phyloP scores from a whole-genome alignment of 2,113 vertebrate genomes.

The Ondatra zibethicus region DNA sequence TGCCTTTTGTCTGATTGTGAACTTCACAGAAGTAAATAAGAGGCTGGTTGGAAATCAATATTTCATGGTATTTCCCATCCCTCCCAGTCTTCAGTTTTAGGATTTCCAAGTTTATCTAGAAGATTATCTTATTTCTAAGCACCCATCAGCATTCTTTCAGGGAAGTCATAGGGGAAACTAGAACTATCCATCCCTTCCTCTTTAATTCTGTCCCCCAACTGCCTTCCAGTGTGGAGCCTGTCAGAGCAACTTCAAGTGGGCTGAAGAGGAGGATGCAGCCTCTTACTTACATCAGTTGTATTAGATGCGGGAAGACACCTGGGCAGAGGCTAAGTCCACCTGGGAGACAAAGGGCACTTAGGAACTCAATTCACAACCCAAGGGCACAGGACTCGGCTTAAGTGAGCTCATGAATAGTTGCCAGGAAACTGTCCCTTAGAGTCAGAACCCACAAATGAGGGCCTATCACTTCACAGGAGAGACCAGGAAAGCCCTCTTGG shows the following conservation, averaged over 20 bases:
- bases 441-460: too few species aligned
- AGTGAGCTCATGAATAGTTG: background rate
- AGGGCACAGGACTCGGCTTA: too few species aligned
- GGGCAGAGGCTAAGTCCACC: background rate
- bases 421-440: background rate
- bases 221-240: background rate
- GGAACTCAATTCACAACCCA: background rate
- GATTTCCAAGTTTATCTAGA: background rate
- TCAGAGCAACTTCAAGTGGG: background rate
- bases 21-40: background rate
- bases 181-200: background rate
- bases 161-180: background rate
- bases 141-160: background rate
- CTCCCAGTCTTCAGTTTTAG: background rate
- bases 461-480: background rate
- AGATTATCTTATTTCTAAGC: conserved; percentile 38
- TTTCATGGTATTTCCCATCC: background rate
- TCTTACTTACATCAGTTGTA: too few species aligned
- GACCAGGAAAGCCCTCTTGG: background rate
- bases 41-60: background rate
- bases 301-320: background rate
- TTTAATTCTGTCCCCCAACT: background rate
- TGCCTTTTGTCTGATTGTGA: background rate
- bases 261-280: too few species aligned
- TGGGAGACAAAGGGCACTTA: background rate